Conservation (phyloP, 2,888 invertebrate genomes). For the Ctenicera cuprea region DNA sequence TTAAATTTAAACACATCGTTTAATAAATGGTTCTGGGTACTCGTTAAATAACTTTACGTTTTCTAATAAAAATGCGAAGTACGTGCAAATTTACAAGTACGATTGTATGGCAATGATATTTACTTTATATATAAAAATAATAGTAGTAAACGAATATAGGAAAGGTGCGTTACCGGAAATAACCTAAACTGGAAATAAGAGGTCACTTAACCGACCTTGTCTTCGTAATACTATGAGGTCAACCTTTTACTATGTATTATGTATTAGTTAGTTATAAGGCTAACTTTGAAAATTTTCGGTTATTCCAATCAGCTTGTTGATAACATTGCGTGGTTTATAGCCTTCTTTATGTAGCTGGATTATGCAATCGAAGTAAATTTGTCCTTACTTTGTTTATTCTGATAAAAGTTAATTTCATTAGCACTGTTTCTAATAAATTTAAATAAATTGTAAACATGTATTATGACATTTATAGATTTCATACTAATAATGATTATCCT, state of each 20-base stretch:
- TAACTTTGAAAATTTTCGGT: slow-evolving; percentile 34
- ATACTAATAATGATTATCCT: background rate
- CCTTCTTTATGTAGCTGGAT: slow-evolving; percentile 25
- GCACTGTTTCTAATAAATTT: background rate
- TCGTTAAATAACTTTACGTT: background rate
- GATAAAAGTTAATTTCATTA: background rate
- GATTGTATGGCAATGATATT: slow-evolving; percentile 37
- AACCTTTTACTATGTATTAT: slow-evolving; percentile 52
- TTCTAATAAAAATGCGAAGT: slow-evolving; percentile 16
- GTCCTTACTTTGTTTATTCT: slow-evolving; percentile 19
- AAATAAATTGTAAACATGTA: too few species aligned
- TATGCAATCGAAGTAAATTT: slow-evolving; percentile 22
- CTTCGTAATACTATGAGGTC: slow-evolving; percentile 55
- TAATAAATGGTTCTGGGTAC: background rate
- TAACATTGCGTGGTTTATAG: slow-evolving; percentile 32
- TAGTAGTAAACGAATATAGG: slow-evolving; percentile 30
- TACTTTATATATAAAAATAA: slow-evolving; percentile 19
- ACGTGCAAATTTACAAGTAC: slow-evolving; percentile 22
- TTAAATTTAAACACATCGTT: background rate
- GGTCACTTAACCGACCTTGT: slow-evolving; percentile 58
- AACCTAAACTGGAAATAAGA: slow-evolving; percentile 55
- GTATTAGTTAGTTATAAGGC: slow-evolving; percentile 38
- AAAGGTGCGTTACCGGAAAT: slow-evolving; percentile 54
- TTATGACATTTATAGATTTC: background rate
- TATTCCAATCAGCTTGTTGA: slow-evolving; percentile 32